Base-by-base conservation (phyloP, 2,113 vertebrate species). In the Pedetes capensis region DNA sequence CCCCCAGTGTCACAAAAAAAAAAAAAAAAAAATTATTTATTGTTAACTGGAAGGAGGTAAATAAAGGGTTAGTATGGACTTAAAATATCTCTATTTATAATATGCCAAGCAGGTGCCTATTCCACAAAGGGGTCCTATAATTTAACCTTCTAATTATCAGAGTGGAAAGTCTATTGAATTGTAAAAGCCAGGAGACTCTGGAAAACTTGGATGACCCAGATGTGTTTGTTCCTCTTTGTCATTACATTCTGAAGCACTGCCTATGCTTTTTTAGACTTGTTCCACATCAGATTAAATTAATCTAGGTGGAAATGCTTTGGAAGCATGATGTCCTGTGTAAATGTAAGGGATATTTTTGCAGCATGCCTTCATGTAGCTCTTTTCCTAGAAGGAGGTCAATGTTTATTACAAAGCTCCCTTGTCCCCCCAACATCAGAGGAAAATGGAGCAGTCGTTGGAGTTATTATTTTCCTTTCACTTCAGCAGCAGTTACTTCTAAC, bases 71-170 rank as follows among this genome's bases (percentile, higher is more conserved):
- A 63, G 47, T n/a, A 13, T 88, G 10, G 55, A 78, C n/a, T 93
- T 91, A 51, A 53, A 91, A 25, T 42, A 25, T 74, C 11, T 79
- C 83, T 91, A 71, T 85, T 61, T 92, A 51, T 95, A 61, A 82
- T 79, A 14, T 61, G 49, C 59, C n/a, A 61, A 55, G 27, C 84
- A 63, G 57, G 39, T 88, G 20, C 49, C 34, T 92, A 13, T 51
- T 74, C 53, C 42, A 8, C 79, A 57, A 53, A 80, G 74, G 17
- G 84, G 32, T 61, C 7, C 55, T 42, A 5, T 53, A 61, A 53
- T 44, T 89, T 79, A 92, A n/a, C 17, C 55, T 72, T 72, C 64
- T 17, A 72, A 0, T 84, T 18, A 89, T 42, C 55, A 87, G 88
- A 64, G 29, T 82, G 75, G 74, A 66, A 86, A 32, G 64, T 34